Base-by-base conservation (phyloP, 2,888 invertebrate genomes). In the Onthophagus sagittarius region DNA sequence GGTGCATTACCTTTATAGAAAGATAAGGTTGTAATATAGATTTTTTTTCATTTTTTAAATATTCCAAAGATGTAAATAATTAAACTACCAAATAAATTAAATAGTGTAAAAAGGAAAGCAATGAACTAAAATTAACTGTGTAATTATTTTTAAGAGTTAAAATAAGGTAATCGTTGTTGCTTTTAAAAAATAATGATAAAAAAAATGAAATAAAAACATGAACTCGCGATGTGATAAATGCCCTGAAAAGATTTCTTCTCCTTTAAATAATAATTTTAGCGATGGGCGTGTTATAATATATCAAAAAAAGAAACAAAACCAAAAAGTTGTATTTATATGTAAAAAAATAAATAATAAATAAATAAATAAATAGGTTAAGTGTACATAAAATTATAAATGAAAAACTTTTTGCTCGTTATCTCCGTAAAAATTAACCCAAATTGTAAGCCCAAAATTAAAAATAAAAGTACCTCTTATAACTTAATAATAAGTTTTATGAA, bases 1-100 rank as follows among this genome's bases (percentile, higher is more conserved):
- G 84, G 84, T 84, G 84, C 84, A 83, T 77, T 79, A 77, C 80
- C 79, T 77, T 77, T 80, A 80, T 63, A 67, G n/a, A 15, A 13
- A 14, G 23, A 64, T 75, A 73, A 75, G 75, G 67, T 53, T 15
- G 33, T 53, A 71, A 64, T 39, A 31, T 23, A 23, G 23, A 23
- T 23, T 23, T 23, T 23, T 2, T 2, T 23, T 23, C 3, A 23
- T 23, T 23, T 23, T 23, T 23, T 23, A 23, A 23, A 3, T 23
- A 23, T 23, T 23, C 23, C 23, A 23, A 23, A 23, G 23, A 23
- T 23, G 23, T 23, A 23, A 23, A 23, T 23, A 23, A 23, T 23
- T 23, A 23, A 23, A 23, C 3, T 23, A 23, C 1, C 3, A 23
- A 23, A 23, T 23, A 23, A 23, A 23, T 23, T 23, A 23, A 23